Evolutionary conservation across 1,140 invertebrate species (phyloP).

Genomic region (Megathymus violae): DNA sequence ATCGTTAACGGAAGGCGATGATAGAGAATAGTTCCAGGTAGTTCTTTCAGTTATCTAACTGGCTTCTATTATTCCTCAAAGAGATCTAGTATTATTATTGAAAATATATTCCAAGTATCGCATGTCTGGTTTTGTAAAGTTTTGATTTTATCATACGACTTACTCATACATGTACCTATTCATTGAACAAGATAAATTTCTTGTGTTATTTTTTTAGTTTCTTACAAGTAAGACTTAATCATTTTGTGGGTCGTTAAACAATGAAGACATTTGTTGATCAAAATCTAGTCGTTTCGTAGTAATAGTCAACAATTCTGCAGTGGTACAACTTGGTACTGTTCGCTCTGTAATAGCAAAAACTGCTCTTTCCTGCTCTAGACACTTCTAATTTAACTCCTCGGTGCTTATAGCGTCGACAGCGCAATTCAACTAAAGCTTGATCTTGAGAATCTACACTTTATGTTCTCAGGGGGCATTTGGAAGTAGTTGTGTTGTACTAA

Average conservation of each 20-base stretch:
- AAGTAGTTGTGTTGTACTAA: slow-evolving; percentile 16
- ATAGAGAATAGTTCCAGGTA: neutral
- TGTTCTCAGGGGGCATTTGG: slow-evolving; percentile 23
- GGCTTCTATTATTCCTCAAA: no score
- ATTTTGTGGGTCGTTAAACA: no score
- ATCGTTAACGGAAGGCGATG: slow-evolving; percentile 13
- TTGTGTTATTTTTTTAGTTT: no score
- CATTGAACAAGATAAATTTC: no score
- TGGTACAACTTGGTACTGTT: slow-evolving; percentile 14
- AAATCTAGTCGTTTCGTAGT: neutral
- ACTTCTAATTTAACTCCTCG: slow-evolving; percentile 41
- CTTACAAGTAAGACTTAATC: no score
- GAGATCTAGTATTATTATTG: no score
- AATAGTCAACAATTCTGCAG: neutral
- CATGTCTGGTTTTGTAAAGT: no score
- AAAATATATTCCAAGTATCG: no score
- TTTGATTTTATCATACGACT: no score
- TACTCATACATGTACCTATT: no score
- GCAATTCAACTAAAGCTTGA: slow-evolving; percentile 34
- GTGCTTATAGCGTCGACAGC: slow-evolving; percentile 31
- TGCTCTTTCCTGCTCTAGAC: slow-evolving; percentile 40
- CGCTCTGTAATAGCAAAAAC: slow-evolving; percentile 37
- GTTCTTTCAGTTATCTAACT: no score
- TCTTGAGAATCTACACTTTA: slow-evolving; percentile 29
- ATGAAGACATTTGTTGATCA: no score